Evolutionary conservation across 2,797 vertebrate species (phyloP).

Genomic region (Alcedo atthis): DNA sequence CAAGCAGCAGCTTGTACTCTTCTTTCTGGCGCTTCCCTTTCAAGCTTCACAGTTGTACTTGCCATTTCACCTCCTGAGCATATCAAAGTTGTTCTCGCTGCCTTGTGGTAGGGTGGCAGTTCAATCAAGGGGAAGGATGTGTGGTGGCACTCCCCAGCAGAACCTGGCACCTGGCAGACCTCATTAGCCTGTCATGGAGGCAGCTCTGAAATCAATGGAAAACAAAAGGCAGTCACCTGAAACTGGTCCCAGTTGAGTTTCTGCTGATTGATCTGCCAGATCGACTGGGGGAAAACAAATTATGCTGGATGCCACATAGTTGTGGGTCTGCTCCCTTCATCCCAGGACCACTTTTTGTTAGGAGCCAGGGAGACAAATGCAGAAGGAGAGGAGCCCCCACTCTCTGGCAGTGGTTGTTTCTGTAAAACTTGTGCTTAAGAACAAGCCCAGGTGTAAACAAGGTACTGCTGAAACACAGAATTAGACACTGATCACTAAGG

Average conservation of each 20-base stretch:
- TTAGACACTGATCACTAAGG: background rate
- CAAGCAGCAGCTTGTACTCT: background rate
- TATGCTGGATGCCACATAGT: slow-evolving; percentile 3
- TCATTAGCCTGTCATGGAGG: slow-evolving; percentile 41
- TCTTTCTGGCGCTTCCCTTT: background rate
- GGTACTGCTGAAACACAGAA: background rate
- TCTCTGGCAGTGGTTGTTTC: background rate
- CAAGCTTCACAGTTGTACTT: background rate
- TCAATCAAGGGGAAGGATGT: slow-evolving; percentile 20
- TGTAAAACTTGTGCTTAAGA: background rate
- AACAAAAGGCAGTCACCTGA: slow-evolving; percentile 60
- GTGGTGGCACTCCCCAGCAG: slow-evolving; percentile 1
- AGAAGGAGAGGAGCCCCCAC: background rate
- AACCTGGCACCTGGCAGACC: slow-evolving; percentile 34
- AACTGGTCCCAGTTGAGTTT: slow-evolving; percentile 53
- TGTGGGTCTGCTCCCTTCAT: background rate
- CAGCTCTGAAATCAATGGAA: slow-evolving; percentile 31
- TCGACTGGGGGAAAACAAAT: slow-evolving; percentile 32
- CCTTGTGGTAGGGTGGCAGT: background rate
- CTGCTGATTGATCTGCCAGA: slow-evolving; percentile 58
- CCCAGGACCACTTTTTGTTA: background rate
- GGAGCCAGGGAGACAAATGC: background rate
- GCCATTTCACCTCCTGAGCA: background rate
- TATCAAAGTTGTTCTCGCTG: background rate
- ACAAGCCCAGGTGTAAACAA: background rate